A percentile compares a stretch with the other conserved stretches of the same genome.
phyloP scores from a whole-genome alignment of 1,140 invertebrate species.

The Drosophila littoralis region DNA sequence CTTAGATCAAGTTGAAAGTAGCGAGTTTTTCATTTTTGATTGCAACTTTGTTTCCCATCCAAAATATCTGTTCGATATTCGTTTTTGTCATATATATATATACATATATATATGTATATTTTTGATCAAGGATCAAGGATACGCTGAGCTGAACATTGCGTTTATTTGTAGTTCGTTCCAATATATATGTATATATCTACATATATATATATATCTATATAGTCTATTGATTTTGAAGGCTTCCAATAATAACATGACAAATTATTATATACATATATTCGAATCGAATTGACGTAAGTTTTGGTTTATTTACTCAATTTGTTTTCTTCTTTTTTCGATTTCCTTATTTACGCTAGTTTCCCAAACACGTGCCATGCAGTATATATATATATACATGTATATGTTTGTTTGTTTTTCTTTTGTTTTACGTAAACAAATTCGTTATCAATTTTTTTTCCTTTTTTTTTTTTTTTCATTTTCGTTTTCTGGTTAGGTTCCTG shows the following conservation, averaged over 20 bases:
- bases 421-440: no score
- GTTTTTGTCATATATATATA: conserved; percentile 1
- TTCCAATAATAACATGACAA: no score
- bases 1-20: not conserved
- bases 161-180: no score
- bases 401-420: not conserved
- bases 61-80: conserved; percentile 17
- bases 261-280: not conserved
- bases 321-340: not conserved
- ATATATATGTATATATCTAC: not conserved
- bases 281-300: conserved; percentile 16
- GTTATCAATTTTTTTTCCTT: not conserved
- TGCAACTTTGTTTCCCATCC: not conserved
- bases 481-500: conserved; percentile 34
- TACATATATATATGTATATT: not conserved
- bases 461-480: not conserved
- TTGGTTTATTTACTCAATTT: conserved; percentile 9
- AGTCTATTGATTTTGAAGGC: not conserved
- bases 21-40: not conserved
- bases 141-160: no score
- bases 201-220: not conserved
- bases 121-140: no score
- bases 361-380: conserved; percentile 18
- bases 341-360: conserved; percentile 3
- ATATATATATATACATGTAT: not conserved